Percentiles rank a stretch among this genome's conserved stretches.
Evolutionary conservation across 2,113 vertebrate species (phyloP).

Genomic region (Leptocoma aspasia): DNA sequence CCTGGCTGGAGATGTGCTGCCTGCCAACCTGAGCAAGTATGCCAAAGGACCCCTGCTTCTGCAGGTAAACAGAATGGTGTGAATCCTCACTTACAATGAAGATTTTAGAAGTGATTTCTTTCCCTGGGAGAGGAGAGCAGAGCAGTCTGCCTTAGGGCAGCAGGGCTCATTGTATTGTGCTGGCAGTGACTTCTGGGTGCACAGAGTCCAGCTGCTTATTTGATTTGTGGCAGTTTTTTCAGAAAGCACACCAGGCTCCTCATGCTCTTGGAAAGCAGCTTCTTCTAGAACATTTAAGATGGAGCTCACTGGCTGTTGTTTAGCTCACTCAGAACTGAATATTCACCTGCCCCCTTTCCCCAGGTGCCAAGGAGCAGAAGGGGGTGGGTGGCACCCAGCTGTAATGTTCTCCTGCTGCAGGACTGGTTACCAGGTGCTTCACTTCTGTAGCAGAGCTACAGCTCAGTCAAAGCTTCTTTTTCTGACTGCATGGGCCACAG

Average conservation of each 20-base stretch:
- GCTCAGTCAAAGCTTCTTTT: neutral
- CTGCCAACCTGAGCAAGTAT: neutral
- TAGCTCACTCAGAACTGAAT: neutral
- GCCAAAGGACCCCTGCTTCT: neutral
- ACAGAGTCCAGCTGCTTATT: neutral
- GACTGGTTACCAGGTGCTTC: neutral
- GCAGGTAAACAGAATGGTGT: neutral
- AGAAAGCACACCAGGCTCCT: neutral
- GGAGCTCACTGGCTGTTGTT: accelerated
- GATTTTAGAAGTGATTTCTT: neutral
- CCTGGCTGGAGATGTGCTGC: neutral
- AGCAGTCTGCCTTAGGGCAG: neutral
- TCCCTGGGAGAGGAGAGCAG: neutral
- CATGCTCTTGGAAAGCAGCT: neutral
- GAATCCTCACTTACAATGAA: neutral
- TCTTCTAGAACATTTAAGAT: neutral
- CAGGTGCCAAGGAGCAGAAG: neutral
- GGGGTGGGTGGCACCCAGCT: neutral
- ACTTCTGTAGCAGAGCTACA: neutral
- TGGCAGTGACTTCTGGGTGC: neutral
- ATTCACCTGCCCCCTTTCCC: neutral
- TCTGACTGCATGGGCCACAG: neutral
- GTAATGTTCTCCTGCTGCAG: neutral
- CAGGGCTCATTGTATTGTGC: neutral
- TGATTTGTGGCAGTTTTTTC: neutral